phyloP scores from a whole-genome alignment of 2,113 vertebrate species.

The Dermatemys mawii region DNA sequence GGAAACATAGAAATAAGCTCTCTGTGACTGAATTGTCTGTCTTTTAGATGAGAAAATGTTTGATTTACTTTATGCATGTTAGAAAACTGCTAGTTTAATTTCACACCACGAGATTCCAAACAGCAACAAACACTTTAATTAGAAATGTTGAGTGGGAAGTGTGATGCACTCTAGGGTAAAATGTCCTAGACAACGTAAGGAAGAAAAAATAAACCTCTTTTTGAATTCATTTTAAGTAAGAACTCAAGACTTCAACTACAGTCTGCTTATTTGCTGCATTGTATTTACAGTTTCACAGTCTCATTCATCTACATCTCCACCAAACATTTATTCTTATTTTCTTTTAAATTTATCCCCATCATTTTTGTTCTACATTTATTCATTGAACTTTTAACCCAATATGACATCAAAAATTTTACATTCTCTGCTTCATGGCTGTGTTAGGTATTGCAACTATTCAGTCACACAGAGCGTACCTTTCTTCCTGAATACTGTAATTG shows the following conservation, averaged over 20 bases:
- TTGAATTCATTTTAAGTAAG: conserved; percentile 42
- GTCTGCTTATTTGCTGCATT: conserved; percentile 1
- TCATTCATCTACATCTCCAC: conserved; percentile 39
- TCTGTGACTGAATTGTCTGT: conserved; percentile 90
- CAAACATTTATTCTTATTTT: conserved; percentile 21
- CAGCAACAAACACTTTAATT: conserved; percentile 90
- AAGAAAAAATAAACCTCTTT: not conserved
- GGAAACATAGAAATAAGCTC: conserved; percentile 88
- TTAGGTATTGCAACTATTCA: conserved; percentile 43
- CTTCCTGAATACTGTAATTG: not conserved
- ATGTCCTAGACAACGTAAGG: not conserved
- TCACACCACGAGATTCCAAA: conserved; percentile 86
- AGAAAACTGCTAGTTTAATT: conserved; percentile 90
- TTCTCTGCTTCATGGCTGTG: not conserved
- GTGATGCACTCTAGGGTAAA: conserved; percentile 75
- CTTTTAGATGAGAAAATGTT: conserved; percentile 83
- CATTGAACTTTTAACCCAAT: conserved; percentile 27
- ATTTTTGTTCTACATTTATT: conserved; percentile 30
- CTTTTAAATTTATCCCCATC: conserved; percentile 43
- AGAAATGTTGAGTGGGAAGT: conserved; percentile 79
- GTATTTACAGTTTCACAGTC: not conserved
- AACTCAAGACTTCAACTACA: not conserved
- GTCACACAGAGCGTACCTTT: not conserved
- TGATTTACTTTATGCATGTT: conserved; percentile 89
- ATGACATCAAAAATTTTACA: conserved; percentile 20